A percentile compares a stretch with the other conserved stretches of the same genome.
phyloP scores from a whole-genome alignment of 2,888 invertebrate species.

The Meiosimyza decipiens region DNA sequence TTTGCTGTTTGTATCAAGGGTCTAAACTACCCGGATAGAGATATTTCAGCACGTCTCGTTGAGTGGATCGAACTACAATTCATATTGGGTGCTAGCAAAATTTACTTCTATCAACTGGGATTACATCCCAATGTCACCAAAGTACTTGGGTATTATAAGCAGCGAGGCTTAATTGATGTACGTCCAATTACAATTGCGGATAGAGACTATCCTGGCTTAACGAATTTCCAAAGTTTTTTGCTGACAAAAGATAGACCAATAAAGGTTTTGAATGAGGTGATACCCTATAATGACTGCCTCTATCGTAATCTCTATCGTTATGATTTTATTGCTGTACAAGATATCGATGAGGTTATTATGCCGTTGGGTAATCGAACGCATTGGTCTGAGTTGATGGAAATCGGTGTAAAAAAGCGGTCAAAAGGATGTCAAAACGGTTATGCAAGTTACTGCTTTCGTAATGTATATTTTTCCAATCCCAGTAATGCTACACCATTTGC shows the following conservation, averaged over 20 bases:
- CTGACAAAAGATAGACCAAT: slow-evolving; percentile 86
- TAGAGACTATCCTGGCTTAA: slow-evolving; percentile 82
- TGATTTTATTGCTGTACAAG: slow-evolving; percentile 86
- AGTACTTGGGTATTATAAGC: slow-evolving; percentile 74
- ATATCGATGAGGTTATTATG: slow-evolving; percentile 95
- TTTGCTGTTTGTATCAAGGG: slow-evolving; percentile 94
- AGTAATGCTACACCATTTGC: no score
- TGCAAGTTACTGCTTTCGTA: slow-evolving; percentile 83
- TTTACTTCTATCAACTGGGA: slow-evolving; percentile 87
- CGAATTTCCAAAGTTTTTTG: slow-evolving; percentile 87
- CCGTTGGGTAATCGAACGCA: slow-evolving; percentile 75
- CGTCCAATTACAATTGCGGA: slow-evolving; percentile 85
- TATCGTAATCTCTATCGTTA: slow-evolving; percentile 91
- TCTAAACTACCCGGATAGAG: slow-evolving; percentile 88
- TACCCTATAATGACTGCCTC: slow-evolving; percentile 95
- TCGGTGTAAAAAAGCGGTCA: slow-evolving; percentile 68
- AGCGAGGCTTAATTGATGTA: slow-evolving; percentile 74
- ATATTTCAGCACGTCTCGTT: slow-evolving; percentile 85
- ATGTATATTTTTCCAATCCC: slow-evolving; percentile 86
- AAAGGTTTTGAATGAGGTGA: slow-evolving; percentile 80
- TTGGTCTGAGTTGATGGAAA: slow-evolving; percentile 79
- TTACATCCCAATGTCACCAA: slow-evolving; percentile 90
- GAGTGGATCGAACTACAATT: slow-evolving; percentile 93
- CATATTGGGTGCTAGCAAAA: slow-evolving; percentile 86
- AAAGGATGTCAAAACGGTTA: slow-evolving; percentile 50